Evolutionary conservation across 2,797 vertebrate species (phyloP).

Genomic region (Cossypha polioptera): DNA sequence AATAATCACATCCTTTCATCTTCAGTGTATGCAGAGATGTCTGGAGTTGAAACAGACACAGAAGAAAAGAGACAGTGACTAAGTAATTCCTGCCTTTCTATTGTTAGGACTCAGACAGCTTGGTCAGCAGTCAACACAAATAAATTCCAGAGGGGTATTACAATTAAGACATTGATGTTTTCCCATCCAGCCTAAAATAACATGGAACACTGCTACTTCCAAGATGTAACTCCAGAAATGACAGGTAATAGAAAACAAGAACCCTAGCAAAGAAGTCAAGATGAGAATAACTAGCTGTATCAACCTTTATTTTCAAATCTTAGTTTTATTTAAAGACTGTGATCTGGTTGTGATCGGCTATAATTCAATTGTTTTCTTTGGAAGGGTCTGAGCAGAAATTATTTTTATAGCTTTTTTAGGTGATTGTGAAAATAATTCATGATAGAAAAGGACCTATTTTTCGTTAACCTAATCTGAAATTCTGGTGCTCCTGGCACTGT

Average conservation of each 20-base stretch:
- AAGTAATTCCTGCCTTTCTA: conserved; percentile 4
- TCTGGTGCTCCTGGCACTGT: neutral
- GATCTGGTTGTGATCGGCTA: neutral
- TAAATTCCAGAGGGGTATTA: neutral
- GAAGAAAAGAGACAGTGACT: neutral
- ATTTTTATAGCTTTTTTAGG: neutral
- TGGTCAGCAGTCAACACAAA: neutral
- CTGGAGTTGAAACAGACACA: neutral
- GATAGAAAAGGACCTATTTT: neutral
- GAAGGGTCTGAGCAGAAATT: neutral
- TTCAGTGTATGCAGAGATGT: neutral
- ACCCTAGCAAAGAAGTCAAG: neutral
- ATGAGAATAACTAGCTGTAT: neutral
- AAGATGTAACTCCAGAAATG: neutral
- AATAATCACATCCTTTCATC: neutral
- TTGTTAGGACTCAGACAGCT: neutral
- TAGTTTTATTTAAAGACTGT: neutral
- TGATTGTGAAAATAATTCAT: neutral
- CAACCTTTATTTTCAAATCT: neutral
- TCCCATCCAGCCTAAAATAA: neutral
- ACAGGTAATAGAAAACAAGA: neutral
- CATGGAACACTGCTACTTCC: neutral
- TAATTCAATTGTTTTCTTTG: neutral
- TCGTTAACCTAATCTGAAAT: neutral
- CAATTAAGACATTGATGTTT: neutral